phyloP scores from a whole-genome alignment of 2,113 vertebrate species.

The Oryzias curvinotus region DNA sequence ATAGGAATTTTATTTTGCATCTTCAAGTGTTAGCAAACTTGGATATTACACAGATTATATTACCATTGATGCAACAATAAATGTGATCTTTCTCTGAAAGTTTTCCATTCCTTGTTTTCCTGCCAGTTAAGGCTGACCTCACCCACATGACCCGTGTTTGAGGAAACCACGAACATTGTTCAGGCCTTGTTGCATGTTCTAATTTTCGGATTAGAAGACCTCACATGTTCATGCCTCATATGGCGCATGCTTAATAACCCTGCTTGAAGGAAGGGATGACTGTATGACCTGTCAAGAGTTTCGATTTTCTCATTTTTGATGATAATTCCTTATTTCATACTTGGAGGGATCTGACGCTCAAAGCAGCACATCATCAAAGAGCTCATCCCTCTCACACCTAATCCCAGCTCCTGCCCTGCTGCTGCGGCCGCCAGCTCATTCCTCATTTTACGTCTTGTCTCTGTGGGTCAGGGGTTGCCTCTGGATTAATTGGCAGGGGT shows the following conservation, averaged over 20 bases:
- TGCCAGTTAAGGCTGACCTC: neutral
- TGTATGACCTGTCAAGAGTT: conserved; percentile 45
- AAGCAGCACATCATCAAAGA: conserved; percentile 67
- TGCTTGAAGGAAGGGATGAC: conserved; percentile 34
- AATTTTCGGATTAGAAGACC: conserved; percentile 23
- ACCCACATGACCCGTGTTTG: neutral
- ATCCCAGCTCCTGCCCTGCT: conserved; percentile 52
- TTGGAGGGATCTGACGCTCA: conserved; percentile 37
- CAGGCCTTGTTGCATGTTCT: conserved; percentile 6
- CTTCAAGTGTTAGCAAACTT: no score
- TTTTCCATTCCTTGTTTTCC: no score
- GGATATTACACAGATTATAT: no score
- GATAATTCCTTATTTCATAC: conserved; percentile 68
- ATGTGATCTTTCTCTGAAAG: no score
- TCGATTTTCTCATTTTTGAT: conserved; percentile 41
- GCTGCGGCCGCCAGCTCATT: conserved; percentile 44
- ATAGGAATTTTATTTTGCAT: no score
- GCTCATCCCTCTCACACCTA: conserved; percentile 38
- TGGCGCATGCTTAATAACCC: conserved; percentile 36
- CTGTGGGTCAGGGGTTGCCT: conserved; percentile 41
- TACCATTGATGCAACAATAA: no score
- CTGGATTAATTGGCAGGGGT: conserved; percentile 64
- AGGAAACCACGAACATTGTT: neutral
- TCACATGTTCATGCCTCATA: conserved; percentile 3
- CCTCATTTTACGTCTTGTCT: conserved; percentile 33